Base-by-base conservation (phyloP, 2,888 invertebrate genomes). In the Dugesia japonica region DNA sequence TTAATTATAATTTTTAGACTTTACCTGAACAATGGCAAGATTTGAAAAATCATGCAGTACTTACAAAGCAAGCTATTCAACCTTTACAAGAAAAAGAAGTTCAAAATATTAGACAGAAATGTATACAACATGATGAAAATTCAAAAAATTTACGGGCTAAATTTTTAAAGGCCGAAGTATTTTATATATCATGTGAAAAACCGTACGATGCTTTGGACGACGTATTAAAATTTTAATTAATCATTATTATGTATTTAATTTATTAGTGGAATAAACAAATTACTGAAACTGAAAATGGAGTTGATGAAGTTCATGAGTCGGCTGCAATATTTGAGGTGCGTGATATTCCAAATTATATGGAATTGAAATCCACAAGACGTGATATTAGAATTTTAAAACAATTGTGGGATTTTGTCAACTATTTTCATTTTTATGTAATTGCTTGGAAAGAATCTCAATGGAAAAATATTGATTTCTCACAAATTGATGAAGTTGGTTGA, bases 1-100 rank as follows among this genome's bases (percentile, higher is more conserved):
- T n/a, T n/a, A n/a, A n/a, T n/a, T n/a, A n/a, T n/a, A n/a, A n/a
- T 72, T 72, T 76, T 4, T 31, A 77, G 77, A 31, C 42, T n/a
- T 38, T 77, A 9, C 77, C 77, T 20, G 77, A 77, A 73, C 42
- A 74, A 27, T 77, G 77, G 77, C 77, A 77, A 42, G 74, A 77
- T 28, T 26, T 77, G 42, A 77, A 77, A 74, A 77, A 77, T 71
- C 42, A 42, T 17, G 31, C 77, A 28, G 77, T 77, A 4, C 20
- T 74, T 56, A 28, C 42, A 23, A 77, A 77, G 31, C 42, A 38
- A 20, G 71, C 38, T 17, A 74, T 77, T 28, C 77, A 77, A 26
- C 56, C 38, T 27, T 56, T 76, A 15, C 75, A 76, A 27, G 74
- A 76, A 26, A 71, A 76, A 42, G 77, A 77, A 38, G 71, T 74